Evolutionary conservation across 2,888 invertebrate genomes (phyloP), one percentile per base, ranked within the genome.

Genomic region (Trissoscelio sp.): DNA sequence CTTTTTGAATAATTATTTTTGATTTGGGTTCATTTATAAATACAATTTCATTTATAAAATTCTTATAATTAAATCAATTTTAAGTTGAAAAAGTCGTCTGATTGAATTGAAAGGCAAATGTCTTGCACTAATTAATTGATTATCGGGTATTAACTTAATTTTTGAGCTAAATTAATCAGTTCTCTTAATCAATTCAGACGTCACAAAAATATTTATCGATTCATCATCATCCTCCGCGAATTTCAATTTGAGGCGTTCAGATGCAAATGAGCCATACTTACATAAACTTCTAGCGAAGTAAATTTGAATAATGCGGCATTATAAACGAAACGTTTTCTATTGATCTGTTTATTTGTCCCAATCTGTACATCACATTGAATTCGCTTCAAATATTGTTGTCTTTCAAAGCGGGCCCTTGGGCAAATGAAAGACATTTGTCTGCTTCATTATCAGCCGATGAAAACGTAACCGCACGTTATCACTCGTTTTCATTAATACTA

Each of bases 401-500:
- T 60, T 44, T 44, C 11, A 42, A 60, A 60, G 20, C 12, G 57
- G 9, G 16, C 20, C 39, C 57, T 34, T n/a, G 12, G 6, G 9
- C 5, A 6, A 58, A 58, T 58, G 39, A 58, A 39, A 20, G 39
- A 39, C 34, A 39, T 58, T 58, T 22, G 39, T 39, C 37, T 18
- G 57, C n/a, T 31, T 48, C 60, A 34, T 60, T 44, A 22, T 46
- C 46, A 16, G 28, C 22, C 12, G 24, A 22, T 16, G 69, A 34
- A n/a, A n/a, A n/a, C n/a, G n/a, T n/a, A 34, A 51, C 20, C 22
- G 28, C 6, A 42, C 28, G 55, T 69, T 69, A 55, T 37, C 67
- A 16, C 9, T 22, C 42, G 55, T 18, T 39, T 55, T 69, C 42
- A 44, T 44, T 53, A 69, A 28, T 44, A 55, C 39, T 69, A 53